Evolutionary conservation across 2,797 vertebrate species (phyloP), one percentile per base, ranked within the genome.

Genomic region (Chloroceryle inda): DNA sequence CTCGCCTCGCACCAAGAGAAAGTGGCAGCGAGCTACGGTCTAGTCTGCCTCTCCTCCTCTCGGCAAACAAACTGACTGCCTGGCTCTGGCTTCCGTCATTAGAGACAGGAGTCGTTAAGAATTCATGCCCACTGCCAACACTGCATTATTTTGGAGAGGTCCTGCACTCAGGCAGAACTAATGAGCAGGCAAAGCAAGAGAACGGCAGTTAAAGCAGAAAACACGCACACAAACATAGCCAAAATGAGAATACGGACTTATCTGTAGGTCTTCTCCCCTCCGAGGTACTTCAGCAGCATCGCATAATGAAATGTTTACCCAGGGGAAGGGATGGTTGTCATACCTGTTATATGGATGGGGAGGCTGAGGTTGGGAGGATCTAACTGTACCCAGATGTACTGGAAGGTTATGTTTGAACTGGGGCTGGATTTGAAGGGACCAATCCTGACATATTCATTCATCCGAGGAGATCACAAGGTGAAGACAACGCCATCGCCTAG

Each of bases 131-230:
- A 4, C 87, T 96, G 89, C 95, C 95, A 97, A 82, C 85, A 7
- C 79, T 77, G 92, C 92, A 72, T 94, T 94, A 96, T 61, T 93
- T 94, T 86, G 81, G 93, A 96, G 89, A 97, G 95, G 92, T 96
- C 96, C 90, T 94, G 93, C 96, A 93, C 95, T 96, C 95, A 95
- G 94, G 95, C 96, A 97, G 96, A 97, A 97, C 94, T 95, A 96
- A 96, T 88, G 88, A 96, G 92, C 91, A 95, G 94, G 93, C 89
- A 90, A 91, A 94, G 96, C 80, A 88, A 93, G 88, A 56, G 89
- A 95, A 73, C 6, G 50, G 68, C 89, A 90, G 91, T 40, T 67
- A 95, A 87, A 95, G 96, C 94, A 89, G 96, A 93, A 93, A 95
- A 93, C 92, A 85, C 6, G 13, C 77, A 18, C 89, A 77, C 77